These are phyloP conservation scores for Paramuricea clavata DNA, from an alignment of 92 coral and sea anemone species.

Conservation along the genomic window DNA sequence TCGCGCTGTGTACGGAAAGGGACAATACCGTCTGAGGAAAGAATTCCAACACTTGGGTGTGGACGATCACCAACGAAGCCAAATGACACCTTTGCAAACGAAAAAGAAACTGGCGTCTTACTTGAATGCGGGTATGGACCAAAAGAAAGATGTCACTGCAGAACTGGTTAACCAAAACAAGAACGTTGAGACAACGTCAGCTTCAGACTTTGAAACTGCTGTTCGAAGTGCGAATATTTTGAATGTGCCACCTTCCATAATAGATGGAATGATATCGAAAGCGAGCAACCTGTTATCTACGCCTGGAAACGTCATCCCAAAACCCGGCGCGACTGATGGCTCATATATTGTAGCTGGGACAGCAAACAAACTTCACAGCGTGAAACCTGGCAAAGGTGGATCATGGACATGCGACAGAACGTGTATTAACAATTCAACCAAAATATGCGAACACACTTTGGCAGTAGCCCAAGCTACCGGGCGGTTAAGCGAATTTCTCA, in stretches of 20 bases:
- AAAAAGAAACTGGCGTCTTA: conserved; percentile 33
- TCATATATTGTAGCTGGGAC: conserved; percentile 61
- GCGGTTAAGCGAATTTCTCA: conserved; percentile 30
- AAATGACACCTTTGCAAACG: conserved; percentile 28
- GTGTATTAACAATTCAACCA: conserved; percentile 49
- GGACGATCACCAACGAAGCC: conserved; percentile 43
- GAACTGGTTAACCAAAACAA: not conserved
- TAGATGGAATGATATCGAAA: conserved; percentile 51
- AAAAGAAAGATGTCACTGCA: conserved; percentile 18
- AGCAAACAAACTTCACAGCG: conserved; percentile 52
- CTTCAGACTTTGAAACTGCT: conserved; percentile 1
- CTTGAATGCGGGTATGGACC: conserved; percentile 35
- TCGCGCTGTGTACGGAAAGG: conserved; percentile 57
- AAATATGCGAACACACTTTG: conserved; percentile 58
- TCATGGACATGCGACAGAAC: conserved; percentile 48
- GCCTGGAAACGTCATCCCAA: conserved; percentile 48
- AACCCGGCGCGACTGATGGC: conserved; percentile 62
- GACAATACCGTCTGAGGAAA: conserved; percentile 34
- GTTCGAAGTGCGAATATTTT: not conserved
- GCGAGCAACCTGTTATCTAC: conserved; percentile 35
- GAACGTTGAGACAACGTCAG: not conserved
- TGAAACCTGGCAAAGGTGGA: conserved; percentile 65
- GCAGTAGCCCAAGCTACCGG: conserved; percentile 59
- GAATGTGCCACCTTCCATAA: conserved; percentile 40
- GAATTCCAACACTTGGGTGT: conserved; percentile 45